phyloP scores from a whole-genome alignment of 23 tunicate species.

The Phallusia fumigata region DNA sequence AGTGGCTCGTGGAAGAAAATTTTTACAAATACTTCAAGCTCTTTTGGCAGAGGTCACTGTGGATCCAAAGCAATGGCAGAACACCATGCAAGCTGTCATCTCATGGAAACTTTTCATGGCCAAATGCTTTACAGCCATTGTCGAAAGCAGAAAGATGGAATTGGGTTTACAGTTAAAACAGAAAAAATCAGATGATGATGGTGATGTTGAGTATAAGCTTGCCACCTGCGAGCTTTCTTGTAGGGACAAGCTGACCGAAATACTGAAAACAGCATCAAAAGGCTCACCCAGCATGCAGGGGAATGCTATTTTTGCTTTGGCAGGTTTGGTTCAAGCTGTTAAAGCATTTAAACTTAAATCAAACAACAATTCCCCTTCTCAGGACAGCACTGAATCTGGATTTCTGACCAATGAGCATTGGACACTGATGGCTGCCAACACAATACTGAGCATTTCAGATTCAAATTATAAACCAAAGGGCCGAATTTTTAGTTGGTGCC shows the following conservation, averaged over 20 bases:
- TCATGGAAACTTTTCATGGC: slow-evolving; percentile 59
- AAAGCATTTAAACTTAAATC: background rate
- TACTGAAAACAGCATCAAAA: slow-evolving; percentile 57
- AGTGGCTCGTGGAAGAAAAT: slow-evolving; percentile 45
- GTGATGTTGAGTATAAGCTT: slow-evolving; percentile 37
- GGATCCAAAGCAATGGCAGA: slow-evolving; percentile 70
- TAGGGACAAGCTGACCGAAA: slow-evolving; percentile 64
- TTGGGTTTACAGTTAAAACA: slow-evolving; percentile 53
- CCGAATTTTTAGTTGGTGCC: slow-evolving; percentile 81
- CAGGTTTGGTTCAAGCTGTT: slow-evolving; percentile 40
- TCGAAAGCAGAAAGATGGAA: slow-evolving; percentile 51
- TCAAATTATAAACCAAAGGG: slow-evolving; percentile 42
- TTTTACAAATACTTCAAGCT: slow-evolving; percentile 50
- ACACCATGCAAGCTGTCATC: slow-evolving; percentile 32
- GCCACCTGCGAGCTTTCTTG: slow-evolving; percentile 49
- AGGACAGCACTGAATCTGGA: slow-evolving; percentile 22
- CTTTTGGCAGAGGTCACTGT: slow-evolving; percentile 70
- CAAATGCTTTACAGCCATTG: slow-evolving; percentile 32
- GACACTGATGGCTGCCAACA: slow-evolving; percentile 60
- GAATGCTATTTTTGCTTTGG: slow-evolving; percentile 62
- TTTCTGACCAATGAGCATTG: slow-evolving; percentile 57
- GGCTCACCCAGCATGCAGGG: slow-evolving; percentile 81
- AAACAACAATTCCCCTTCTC: background rate
- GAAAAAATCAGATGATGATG: slow-evolving; percentile 31
- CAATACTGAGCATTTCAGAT: slow-evolving; percentile 51